These are phyloP conservation scores for Zaprionus ornatus DNA, from an alignment of 1,140 invertebrate species.

Conservation along the genomic window DNA sequence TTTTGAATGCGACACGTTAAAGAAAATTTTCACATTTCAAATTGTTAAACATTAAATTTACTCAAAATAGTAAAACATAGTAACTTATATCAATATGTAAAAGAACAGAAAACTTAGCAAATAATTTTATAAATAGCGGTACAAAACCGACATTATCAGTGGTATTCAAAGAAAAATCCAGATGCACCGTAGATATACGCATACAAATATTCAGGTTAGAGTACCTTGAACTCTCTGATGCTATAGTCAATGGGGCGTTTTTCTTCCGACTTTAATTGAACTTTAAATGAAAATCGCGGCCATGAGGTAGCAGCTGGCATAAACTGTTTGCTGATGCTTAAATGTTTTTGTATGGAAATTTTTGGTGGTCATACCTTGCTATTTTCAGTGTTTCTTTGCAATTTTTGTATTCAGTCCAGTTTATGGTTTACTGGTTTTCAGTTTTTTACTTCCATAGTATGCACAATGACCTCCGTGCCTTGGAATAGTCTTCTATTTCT, in stretches of 20 bases:
- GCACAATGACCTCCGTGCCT: conserved; percentile 39
- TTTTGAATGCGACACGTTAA: too few species aligned
- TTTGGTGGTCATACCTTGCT: conserved; percentile 27
- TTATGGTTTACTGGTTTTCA: conserved; percentile 44
- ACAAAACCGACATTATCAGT: conserved; percentile 19
- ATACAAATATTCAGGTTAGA: conserved; percentile 26
- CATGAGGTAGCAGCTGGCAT: conserved; percentile 11
- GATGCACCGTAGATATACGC: conserved; percentile 5
- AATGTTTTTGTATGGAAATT: conserved; percentile 58
- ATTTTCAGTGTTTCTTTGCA: conserved; percentile 43
- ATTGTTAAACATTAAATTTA: too few species aligned
- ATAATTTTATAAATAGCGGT: background rate
- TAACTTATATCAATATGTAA: too few species aligned
- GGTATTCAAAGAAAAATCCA: background rate
- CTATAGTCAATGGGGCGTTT: conserved; percentile 48
- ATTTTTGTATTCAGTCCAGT: conserved; percentile 16
- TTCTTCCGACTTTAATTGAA: conserved; percentile 57
- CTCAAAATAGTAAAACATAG: too few species aligned
- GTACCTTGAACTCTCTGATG: conserved; percentile 63
- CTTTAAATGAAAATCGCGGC: conserved; percentile 36
- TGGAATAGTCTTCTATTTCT: background rate
- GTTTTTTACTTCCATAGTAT: conserved; percentile 23
- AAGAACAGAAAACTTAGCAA: background rate
- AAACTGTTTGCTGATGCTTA: conserved; percentile 30
- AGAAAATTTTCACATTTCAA: too few species aligned